These are phyloP conservation scores for Anodontia alba DNA, from an alignment of 2,888 invertebrate species.

Conservation along the genomic window DNA sequence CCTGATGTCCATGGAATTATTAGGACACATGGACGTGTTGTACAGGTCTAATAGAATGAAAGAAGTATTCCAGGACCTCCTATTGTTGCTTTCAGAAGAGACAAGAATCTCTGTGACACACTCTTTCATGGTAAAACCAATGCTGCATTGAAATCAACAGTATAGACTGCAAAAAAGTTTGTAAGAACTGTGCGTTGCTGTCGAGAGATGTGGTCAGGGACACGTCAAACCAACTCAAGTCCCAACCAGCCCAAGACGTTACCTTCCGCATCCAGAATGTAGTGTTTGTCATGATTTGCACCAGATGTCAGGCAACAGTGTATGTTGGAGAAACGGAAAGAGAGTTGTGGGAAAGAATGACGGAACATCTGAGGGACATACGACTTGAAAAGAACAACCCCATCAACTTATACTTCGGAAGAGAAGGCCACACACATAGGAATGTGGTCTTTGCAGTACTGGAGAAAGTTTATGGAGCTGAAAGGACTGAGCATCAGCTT, in stretches of 20 bases:
- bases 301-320: neutral
- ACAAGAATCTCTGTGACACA: constrained; percentile 8
- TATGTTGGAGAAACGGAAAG: neutral
- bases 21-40: neutral
- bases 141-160: neutral
- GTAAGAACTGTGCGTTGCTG: neutral
- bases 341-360: neutral
- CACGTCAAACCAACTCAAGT: neutral
- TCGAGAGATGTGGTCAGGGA: neutral
- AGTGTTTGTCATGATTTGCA: neutral
- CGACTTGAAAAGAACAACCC: neutral
- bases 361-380: neutral
- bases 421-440: neutral
- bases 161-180: neutral
- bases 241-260: neutral
- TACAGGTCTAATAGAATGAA: neutral
- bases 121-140: constrained; percentile 3
- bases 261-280: neutral
- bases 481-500: neutral
- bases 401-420: neutral
- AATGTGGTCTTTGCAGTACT: neutral
- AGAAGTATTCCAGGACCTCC: neutral
- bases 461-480: neutral
- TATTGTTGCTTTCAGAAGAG: neutral
- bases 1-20: neutral